Base-by-base conservation (phyloP, 2,797 vertebrate genomes). In the Allobates femoralis region DNA sequence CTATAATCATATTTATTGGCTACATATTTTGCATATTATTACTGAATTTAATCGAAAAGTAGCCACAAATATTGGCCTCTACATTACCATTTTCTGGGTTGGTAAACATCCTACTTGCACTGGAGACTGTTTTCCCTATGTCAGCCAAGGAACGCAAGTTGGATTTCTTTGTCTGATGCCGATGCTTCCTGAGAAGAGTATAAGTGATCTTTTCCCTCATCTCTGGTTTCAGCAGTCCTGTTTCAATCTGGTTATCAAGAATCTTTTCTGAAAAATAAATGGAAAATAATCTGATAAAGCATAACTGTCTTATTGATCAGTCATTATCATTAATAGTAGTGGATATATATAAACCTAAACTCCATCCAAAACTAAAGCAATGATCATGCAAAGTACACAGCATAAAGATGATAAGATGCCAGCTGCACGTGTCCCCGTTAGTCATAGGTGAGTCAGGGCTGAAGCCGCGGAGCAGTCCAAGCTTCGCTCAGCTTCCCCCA, bases 31-130 rank as follows among this genome's bases (percentile, higher is more conserved):
- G 12, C 16, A 53, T 53, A 53, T 37, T 34, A 34, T 1, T 69
- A 37, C 18, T 3, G 3, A 26, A 74, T 15, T 26, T 46, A 37
- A 77, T 30, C 16, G 46, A 46, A 7, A 46, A 92, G 95, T 94
- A 94, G 94, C 93, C 94, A 94, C 95, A 82, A 8, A 95, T 93
- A 92, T 90, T 90, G 93, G 94, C 95, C 94, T 93, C 94, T 94
- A 94, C 94, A 96, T 98, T 98, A 98, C 97, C 97, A 93, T 97
- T 97, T 91, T 99, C 97, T 83, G 94, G 96, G 96, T 94, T 97
- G 96, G 96, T 94, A 97, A 98, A 99, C 97, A 98, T 97, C 96
- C 97, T 97, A 97, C 98, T 99, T 97, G 98, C 97, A 95, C 97
- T 98, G 94, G 98, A 99, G 92, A 99, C 97, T 28, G 98, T 99